phyloP scores from a whole-genome alignment of 2,888 invertebrate genomes.

The Camptogramma bilineatum region DNA sequence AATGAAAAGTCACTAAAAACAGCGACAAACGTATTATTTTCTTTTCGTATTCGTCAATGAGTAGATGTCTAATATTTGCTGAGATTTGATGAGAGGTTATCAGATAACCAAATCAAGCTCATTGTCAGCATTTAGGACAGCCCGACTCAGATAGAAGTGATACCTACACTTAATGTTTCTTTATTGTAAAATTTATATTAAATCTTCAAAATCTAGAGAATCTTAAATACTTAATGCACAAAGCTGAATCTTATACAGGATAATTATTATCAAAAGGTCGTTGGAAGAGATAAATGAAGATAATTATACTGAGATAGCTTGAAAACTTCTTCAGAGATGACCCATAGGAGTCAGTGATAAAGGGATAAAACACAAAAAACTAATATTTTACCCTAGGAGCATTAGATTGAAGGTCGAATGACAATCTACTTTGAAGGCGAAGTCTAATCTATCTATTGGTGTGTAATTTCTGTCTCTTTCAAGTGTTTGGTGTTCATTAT shows the following conservation, averaged over 20 bases:
- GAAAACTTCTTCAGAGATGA: background rate
- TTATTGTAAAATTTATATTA: too few species aligned
- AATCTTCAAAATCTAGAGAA: too few species aligned
- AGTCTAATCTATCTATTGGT: background rate
- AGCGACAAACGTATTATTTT: too few species aligned
- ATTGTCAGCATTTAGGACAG: slow-evolving; percentile 19
- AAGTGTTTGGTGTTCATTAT: background rate
- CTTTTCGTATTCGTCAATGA: too few species aligned
- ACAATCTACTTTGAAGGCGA: background rate
- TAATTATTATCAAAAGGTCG: too few species aligned
- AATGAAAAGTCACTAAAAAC: background rate
- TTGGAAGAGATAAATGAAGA: background rate
- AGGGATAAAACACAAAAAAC: background rate
- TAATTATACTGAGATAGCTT: background rate
- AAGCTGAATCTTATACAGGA: background rate
- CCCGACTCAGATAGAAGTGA: background rate
- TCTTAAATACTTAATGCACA: too few species aligned
- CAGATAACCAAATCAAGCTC: slow-evolving; percentile 41
- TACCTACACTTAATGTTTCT: background rate
- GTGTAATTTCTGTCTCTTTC: background rate
- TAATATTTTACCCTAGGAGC: background rate
- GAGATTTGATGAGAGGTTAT: slow-evolving; percentile 38
- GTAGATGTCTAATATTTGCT: slow-evolving; percentile 37
- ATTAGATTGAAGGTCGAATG: background rate
- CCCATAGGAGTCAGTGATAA: background rate